These are phyloP conservation scores for Irena cyanogastra DNA, from an alignment of 2,113 vertebrate species.

Conservation along the genomic window DNA sequence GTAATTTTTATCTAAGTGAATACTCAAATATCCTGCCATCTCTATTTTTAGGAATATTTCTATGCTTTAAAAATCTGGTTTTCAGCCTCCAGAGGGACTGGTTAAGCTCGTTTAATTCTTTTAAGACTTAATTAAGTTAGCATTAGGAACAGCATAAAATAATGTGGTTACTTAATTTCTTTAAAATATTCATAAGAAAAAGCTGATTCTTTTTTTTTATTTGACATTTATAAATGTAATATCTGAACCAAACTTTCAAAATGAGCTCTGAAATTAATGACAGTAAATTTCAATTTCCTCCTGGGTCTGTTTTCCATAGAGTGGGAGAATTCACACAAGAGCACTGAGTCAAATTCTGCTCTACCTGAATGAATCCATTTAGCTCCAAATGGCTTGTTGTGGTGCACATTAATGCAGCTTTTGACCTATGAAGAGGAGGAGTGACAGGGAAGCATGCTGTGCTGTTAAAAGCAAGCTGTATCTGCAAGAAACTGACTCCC, in stretches of 20 bases:
- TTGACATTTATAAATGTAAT: neutral
- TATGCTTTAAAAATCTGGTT: neutral
- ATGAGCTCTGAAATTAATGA: neutral
- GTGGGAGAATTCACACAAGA: neutral
- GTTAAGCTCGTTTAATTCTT: neutral
- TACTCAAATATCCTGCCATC: neutral
- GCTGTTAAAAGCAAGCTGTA: neutral
- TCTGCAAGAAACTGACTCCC: neutral
- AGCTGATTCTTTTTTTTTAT: neutral
- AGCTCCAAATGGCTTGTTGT: neutral
- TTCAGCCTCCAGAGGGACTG: neutral
- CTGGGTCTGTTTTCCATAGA: neutral
- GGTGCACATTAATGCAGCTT: neutral
- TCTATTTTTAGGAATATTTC: neutral
- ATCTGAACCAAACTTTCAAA: neutral
- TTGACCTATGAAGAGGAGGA: neutral
- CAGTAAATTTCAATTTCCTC: neutral
- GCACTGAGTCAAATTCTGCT: neutral
- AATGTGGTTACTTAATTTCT: neutral
- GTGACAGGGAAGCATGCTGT: neutral
- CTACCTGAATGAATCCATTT: neutral
- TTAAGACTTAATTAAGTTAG: neutral
- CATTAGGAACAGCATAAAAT: neutral
- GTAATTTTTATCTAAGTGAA: neutral
- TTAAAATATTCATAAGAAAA: neutral